These are phyloP conservation scores for Cervus canadensis DNA, from an alignment of 2,113 vertebrate species.

Conservation along the genomic window DNA sequence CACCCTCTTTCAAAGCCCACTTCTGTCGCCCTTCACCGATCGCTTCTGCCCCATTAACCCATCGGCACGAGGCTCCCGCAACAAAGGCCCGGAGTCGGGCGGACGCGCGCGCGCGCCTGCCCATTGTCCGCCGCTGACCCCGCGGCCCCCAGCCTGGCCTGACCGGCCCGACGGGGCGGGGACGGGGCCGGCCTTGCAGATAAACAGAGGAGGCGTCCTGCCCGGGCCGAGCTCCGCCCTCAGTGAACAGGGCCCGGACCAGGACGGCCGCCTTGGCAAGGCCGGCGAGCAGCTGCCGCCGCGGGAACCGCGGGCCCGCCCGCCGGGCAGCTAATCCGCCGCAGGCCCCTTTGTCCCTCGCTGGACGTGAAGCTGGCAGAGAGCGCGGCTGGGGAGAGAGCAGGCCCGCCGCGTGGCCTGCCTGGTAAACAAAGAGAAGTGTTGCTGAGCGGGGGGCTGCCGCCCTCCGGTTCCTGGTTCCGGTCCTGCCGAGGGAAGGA, in stretches of 20 bases:
- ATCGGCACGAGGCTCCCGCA: conserved; percentile 87
- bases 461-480: background rate
- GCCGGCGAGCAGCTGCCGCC: background rate
- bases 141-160: background rate
- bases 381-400: background rate
- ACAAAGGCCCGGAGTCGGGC: conserved; percentile 87
- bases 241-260: background rate
- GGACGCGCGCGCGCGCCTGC: conserved; percentile 75
- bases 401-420: background rate
- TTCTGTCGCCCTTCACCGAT: conserved; percentile 85
- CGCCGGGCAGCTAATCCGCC: background rate
- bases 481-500: background rate
- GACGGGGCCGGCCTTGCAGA: background rate
- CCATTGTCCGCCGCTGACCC: conserved; percentile 75
- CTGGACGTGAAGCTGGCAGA: background rate
- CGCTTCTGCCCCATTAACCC: conserved; percentile 97
- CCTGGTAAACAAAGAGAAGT: conserved; percentile 6
- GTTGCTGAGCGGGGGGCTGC: conserved; percentile 17
- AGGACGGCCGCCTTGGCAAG: background rate
- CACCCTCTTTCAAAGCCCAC: conserved; percentile 82
- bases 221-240: background rate
- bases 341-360: background rate
- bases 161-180: background rate
- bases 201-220: background rate
- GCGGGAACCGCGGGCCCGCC: background rate